Conservation (phyloP, 1,140 invertebrate genomes). For the Medauroidea extradentata region DNA sequence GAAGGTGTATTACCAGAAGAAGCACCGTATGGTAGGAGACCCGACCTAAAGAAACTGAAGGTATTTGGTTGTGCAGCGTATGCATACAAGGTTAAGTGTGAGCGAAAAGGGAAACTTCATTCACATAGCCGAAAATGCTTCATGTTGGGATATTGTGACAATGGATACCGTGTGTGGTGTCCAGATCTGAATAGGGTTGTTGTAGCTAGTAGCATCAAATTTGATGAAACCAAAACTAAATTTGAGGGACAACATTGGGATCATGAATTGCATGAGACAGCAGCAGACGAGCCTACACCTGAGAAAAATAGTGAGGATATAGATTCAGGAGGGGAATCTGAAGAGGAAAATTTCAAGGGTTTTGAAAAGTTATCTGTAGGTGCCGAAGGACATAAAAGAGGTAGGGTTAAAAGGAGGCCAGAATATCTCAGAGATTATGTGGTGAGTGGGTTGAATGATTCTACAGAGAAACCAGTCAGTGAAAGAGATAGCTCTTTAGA, state of each 20-base stretch:
- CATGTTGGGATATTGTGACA: not conserved
- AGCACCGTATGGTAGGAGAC: not conserved
- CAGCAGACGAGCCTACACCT: not conserved
- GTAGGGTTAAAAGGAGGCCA: not conserved
- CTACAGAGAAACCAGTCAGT: no score
- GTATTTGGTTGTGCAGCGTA: not conserved
- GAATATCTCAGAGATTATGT: not conserved
- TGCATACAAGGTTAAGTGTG: not conserved
- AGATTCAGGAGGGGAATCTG: not conserved
- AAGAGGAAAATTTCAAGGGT: not conserved
- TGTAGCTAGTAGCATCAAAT: not conserved
- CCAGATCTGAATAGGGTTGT: not conserved
- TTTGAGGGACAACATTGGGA: not conserved
- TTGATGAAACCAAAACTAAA: not conserved
- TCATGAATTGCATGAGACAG: not conserved
- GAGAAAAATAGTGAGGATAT: not conserved
- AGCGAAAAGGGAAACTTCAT: not conserved
- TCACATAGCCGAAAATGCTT: not conserved
- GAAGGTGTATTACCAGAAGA: not conserved
- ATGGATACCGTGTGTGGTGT: not conserved
- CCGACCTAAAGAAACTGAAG: not conserved
- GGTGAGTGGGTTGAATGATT: not conserved
- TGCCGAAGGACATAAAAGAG: not conserved
- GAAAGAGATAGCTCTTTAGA: no score
- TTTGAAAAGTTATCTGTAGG: not conserved